Evolutionary conservation across 2,888 invertebrate species (phyloP), one percentile per base, ranked within the genome.

Genomic region (Agrotis clavis): DNA sequence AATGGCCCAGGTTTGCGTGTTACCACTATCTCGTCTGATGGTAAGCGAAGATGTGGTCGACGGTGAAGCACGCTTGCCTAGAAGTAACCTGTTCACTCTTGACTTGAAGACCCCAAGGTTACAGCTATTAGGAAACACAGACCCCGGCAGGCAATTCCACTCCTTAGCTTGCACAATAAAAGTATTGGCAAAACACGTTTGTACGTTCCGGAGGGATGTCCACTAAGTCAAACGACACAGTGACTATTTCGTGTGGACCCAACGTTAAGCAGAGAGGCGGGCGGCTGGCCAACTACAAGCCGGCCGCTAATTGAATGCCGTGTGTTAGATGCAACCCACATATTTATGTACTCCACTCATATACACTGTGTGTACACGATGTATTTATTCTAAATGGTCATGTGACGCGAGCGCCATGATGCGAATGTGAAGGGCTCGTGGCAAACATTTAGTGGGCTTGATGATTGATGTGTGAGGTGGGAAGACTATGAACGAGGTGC

Each of bases 291-390:
- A 79, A 81, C 71, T 54, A 60, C 77, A 64, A 81, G 48, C 77
- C 47, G 50, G 57, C n/a, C 19, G 45, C 71, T 81, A 76, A 79
- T 79, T 81, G 61, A 81, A 81, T 60, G 45, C 50, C 45, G 71
- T 64, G 82, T 77, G 51, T 71, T 79, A 64, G 77, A 77, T 79
- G 77, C 79, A 81, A 53, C 82, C 81, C 82, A 79, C 79, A 71
- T 81, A 71, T 63, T 76, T 63, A 76, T 41, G 41, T 60, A 66
- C 16, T 5, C 53, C 30, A 57, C 41, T 41, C 48, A 73, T 21
- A 56, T 51, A 67, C 19, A 66, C 50, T 30, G 25, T 19, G 18
- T 11, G 57, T 18, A 5, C n/a, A 35, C 5, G 21, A 18, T 62
- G 18, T 30, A 59, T 35, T 53, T 74, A 51, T 63, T 48, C 41